phyloP scores from a whole-genome alignment of 2,888 invertebrate genomes.

The Aspidiotus rigidus region DNA sequence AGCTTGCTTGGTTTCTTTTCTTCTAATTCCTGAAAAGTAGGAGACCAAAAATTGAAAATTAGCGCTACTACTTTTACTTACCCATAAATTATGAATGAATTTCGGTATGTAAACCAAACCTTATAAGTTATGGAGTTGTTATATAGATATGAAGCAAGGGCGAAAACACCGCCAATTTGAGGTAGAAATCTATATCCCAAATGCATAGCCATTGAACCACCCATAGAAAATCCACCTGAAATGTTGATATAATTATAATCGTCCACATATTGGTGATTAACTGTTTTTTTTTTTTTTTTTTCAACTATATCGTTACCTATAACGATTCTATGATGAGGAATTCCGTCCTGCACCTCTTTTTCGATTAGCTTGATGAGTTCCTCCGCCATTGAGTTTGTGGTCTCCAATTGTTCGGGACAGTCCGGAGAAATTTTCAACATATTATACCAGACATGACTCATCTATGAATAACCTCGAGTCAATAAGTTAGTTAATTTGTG shows the following conservation, averaged over 20 bases:
- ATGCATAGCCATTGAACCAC: slow-evolving; percentile 67
- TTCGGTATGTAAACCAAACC: slow-evolving; percentile 41
- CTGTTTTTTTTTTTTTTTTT: no score
- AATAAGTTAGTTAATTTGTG: no score
- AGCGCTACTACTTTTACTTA: neutral
- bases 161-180: slow-evolving; percentile 63
- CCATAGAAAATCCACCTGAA: slow-evolving; percentile 76
- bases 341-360: slow-evolving; percentile 47
- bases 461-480: slow-evolving; percentile 38
- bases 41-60: neutral
- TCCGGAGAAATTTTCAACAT: slow-evolving; percentile 54
- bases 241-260: neutral
- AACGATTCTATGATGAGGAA: slow-evolving; percentile 59
- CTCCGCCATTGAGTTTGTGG: slow-evolving; percentile 50
- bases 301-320: slow-evolving; percentile 48
- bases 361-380: slow-evolving; percentile 43
- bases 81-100: neutral
- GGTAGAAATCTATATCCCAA: slow-evolving; percentile 58
- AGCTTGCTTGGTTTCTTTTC: slow-evolving; percentile 35
- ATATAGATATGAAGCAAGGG: slow-evolving; percentile 68
- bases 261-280: no score
- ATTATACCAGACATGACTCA: slow-evolving; percentile 70
- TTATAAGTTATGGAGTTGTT: slow-evolving; percentile 60
- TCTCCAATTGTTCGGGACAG: slow-evolving; percentile 54
- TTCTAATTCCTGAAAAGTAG: slow-evolving; percentile 29